Base-by-base conservation (phyloP, 2,888 invertebrate species). In the Lasioglossum zephyrum region DNA sequence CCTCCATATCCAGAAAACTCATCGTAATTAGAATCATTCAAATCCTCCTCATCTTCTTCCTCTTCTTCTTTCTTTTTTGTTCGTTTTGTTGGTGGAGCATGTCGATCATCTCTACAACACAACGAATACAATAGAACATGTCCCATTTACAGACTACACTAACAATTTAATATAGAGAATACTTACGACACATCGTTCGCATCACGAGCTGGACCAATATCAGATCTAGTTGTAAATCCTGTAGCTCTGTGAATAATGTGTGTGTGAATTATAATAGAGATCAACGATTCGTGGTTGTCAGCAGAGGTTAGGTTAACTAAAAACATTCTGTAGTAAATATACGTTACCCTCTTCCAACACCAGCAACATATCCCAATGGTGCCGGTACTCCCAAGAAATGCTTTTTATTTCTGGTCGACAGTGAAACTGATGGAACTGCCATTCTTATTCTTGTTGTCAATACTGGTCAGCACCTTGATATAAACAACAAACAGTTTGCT, bases 1-100 rank as follows among this genome's bases (percentile, higher is more conserved):
- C 99, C 99, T 92, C 99, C 99, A 95, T 99, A 99, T 36, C 99
- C 99, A 91, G 98, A 98, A 95, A 99, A 99, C 96, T 99, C 99
- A 96, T 99, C 99, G 95, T 99, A 99, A 96, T 99, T 99, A 0
- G 99, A 99, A 95, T 99, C 99, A 95, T 99, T 99, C 92, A 99
- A 96, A 96, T 99, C 99, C 95, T 99, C 99, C 94, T 99, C 99
- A 92, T 99, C 99, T 94, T 99, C 99, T 92, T 99, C 99, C 92
- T 99, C 99, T 89, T 98, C 98, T 91, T 97, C 98, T 94, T 98
- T 98, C 92, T 97, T 97, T 90, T 98, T 98, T 89, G 99, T 97
- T 94, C 98, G 97, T 77, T 99, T 98, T 31, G 98, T 98, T 9
- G 99, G 99, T 0, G 99, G 99, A 2, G 99, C 99, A 96, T 99